Conservation (phyloP, 2,113 vertebrate genomes). For the Halcyon malimbica region DNA sequence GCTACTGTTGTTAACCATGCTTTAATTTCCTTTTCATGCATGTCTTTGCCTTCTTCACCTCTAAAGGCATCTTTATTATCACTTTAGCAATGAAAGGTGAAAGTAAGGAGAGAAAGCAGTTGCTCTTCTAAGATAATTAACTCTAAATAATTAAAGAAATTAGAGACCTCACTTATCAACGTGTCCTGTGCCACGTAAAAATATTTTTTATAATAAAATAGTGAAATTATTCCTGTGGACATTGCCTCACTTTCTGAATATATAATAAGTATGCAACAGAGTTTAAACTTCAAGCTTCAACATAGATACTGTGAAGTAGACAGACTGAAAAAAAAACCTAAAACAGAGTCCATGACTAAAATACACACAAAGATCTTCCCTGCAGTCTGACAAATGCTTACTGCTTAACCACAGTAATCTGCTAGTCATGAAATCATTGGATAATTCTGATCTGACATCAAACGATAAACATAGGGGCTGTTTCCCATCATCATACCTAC, state of each 20-base stretch:
- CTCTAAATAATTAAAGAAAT: neutral
- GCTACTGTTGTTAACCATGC: neutral
- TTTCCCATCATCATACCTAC: neutral
- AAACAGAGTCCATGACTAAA: neutral
- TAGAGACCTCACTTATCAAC: neutral
- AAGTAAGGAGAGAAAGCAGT: neutral
- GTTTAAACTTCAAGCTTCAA: neutral
- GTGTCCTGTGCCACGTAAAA: neutral
- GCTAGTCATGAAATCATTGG: neutral
- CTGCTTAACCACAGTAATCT: neutral
- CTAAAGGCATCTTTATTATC: neutral
- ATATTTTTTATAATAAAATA: neutral
- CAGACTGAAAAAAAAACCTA: neutral
- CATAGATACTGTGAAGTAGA: neutral
- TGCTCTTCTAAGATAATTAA: neutral
- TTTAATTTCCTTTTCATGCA: neutral
- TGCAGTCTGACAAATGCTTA: neutral
- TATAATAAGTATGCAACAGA: neutral
- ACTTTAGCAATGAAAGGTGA: neutral
- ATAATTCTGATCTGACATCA: neutral
- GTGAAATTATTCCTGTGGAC: neutral
- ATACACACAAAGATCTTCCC: rapidly evolving
- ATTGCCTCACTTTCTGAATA: neutral
- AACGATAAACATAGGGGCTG: neutral
- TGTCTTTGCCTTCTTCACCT: neutral